phyloP scores from a whole-genome alignment of 2,888 invertebrate species.

The Hypselothyrea guttata region DNA sequence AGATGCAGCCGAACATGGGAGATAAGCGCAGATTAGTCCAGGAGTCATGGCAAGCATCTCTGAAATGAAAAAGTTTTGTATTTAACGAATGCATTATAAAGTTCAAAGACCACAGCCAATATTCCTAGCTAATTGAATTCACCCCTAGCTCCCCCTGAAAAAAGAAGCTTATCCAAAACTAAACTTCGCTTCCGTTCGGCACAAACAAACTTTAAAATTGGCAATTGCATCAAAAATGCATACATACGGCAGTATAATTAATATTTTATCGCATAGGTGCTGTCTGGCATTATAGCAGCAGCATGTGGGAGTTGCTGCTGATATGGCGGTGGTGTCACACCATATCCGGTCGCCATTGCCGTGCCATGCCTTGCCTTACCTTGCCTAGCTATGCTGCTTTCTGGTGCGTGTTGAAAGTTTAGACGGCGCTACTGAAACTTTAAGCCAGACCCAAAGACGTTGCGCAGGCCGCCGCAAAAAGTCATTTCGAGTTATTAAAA shows the following conservation, averaged over 20 bases:
- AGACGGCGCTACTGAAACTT: conserved; percentile 47
- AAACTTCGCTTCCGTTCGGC: conserved; percentile 58
- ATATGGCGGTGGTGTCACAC: conserved; percentile 3
- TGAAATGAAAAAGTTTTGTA: conserved; percentile 79
- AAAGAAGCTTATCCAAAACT: conserved; percentile 11
- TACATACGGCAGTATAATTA: conserved; percentile 72
- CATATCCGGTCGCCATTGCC: conserved; percentile 10
- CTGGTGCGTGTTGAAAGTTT: conserved; percentile 68
- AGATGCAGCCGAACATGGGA: conserved; percentile 96
- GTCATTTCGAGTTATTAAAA: conserved; percentile 78
- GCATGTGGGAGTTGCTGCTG: background rate
- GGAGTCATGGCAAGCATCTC: conserved; percentile 92
- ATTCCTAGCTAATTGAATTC: conserved; percentile 58
- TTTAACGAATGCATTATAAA: conserved; percentile 18
- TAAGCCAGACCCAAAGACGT: conserved; percentile 34
- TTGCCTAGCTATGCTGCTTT: conserved; percentile 21
- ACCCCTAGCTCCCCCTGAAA: conserved; percentile 34
- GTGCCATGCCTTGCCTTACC: too few species aligned
- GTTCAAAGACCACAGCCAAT: conserved; percentile 9
- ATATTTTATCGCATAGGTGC: conserved; percentile 67
- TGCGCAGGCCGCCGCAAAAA: conserved; percentile 61
- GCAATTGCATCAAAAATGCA: conserved; percentile 75
- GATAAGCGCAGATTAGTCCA: conserved; percentile 94
- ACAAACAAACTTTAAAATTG: conserved; percentile 70
- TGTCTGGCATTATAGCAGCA: conserved; percentile 18